Percentiles rank a stretch among this genome's conserved stretches.
phyloP scores from a whole-genome alignment of 2,797 vertebrate genomes.

The Lepus oiostolus region DNA sequence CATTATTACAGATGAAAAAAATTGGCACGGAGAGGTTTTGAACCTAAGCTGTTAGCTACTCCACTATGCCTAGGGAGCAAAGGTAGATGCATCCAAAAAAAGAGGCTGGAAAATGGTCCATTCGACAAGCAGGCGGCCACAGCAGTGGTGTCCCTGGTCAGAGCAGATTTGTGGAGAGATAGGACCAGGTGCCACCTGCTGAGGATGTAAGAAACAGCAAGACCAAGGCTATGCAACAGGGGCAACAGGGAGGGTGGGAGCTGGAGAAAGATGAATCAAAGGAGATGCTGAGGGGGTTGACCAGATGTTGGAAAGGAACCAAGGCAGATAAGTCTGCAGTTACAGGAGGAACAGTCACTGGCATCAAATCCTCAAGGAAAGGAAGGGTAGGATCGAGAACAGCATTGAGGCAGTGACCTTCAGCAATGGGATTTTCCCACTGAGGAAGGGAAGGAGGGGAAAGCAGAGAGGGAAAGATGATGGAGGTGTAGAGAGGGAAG shows the following conservation, averaged over 20 bases:
- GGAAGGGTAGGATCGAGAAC: not conserved
- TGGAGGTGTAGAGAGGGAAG: no score
- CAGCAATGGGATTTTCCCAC: not conserved
- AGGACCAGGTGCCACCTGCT: not conserved
- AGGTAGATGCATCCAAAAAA: not conserved
- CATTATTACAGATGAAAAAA: not conserved
- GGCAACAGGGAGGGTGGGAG: no score
- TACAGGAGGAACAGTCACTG: accelerated
- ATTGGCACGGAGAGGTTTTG: not conserved
- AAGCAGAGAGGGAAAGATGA: not conserved
- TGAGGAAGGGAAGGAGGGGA: not conserved
- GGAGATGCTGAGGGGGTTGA: not conserved
- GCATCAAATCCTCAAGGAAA: not conserved
- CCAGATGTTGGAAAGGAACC: not conserved
- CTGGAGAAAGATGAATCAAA: not conserved
- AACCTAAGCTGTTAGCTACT: not conserved
- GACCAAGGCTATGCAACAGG: not conserved
- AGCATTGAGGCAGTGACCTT: not conserved
- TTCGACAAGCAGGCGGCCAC: not conserved
- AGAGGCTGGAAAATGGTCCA: not conserved
- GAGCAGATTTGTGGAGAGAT: accelerated
- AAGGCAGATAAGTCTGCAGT: not conserved
- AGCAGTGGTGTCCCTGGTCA: accelerated
- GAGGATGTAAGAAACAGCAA: not conserved
- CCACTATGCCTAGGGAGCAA: not conserved